These are phyloP conservation scores for Abramis brama DNA, from an alignment of 2,113 vertebrate species.

Conservation along the genomic window DNA sequence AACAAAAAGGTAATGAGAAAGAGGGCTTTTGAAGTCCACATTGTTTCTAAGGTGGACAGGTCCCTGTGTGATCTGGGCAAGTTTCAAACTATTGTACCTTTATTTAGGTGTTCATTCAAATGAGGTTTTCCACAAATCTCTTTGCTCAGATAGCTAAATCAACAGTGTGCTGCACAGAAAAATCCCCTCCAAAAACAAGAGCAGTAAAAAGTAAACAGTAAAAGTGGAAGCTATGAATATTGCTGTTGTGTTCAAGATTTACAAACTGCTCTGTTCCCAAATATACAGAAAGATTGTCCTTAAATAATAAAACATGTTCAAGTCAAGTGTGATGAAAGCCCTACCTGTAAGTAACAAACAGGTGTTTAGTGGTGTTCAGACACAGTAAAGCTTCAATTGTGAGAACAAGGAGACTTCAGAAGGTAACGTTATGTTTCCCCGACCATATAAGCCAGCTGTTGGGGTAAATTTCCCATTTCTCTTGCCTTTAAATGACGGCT, in stretches of 20 bases:
- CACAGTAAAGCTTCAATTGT: background rate
- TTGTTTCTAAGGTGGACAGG: background rate
- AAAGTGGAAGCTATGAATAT: background rate
- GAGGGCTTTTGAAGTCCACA: background rate
- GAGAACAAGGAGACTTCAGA: background rate
- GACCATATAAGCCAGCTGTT: slow-evolving; percentile 35
- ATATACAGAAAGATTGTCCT: background rate
- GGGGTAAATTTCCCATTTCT: slow-evolving; percentile 20
- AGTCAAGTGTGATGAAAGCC: background rate
- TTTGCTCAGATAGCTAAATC: background rate
- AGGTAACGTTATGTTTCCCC: background rate
- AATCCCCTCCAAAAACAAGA: background rate
- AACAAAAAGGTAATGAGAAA: background rate
- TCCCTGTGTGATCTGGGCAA: background rate
- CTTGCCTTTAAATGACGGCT: slow-evolving; percentile 11
- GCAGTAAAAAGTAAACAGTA: background rate
- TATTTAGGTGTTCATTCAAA: background rate
- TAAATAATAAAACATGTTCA: background rate
- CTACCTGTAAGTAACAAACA: background rate
- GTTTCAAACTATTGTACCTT: slow-evolving; percentile 2
- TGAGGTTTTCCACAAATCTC: background rate
- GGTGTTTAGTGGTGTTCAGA: background rate
- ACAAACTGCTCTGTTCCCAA: background rate
- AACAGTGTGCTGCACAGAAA: background rate
- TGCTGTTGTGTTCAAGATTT: background rate